Evolutionary conservation across 92 coral and sea anemone genomes (phyloP), one percentile per base, ranked within the genome.

Genomic region (Galaxea fascicularis): DNA sequence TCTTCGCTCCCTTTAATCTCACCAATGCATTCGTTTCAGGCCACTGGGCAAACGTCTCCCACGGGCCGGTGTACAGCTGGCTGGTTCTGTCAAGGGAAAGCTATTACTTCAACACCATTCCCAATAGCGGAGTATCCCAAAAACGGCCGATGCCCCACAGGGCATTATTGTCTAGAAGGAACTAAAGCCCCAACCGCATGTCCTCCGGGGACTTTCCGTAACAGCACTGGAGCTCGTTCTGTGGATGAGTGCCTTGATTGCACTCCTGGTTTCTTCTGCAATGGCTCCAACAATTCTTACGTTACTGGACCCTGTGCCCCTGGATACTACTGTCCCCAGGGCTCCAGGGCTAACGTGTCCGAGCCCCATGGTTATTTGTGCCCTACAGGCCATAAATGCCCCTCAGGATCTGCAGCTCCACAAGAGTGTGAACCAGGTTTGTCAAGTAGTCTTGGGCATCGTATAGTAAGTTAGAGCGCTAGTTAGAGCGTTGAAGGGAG

Each of bases 191-290:
- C 99, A 21, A 76, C 87, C 57, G 79, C 90, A 59, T 97, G 99
- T 66, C 96, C 92, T 4, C 97, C 95, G 9, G 98, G 99, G 30
- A 97, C 99, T 8, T 97, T 91, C 92, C 98, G 99, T 65, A 97
- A 97, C 82, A 97, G 90, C 56, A 94, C 99, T 17, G 99, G 99
- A 21, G 99, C 99, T 27, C 87, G 86, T 54, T 95, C 99, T 0
- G 81, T 81, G 29, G 78, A 27, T 20, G 93, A 97, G 22, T 97
- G 99, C 49, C 95, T 97, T 24, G 95, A 97, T 75, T 97, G 99
- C 82, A 82, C 78, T 12, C 99, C 98, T 53, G 95, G 99, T 27
- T 97, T 88, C 80, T 97, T 85, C 73, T 97, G 99, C 86, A 87
- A 65, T 24, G 94, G 97, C 7, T 92, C 89, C 80, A 94, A 95